These are phyloP conservation scores for Ischnus inquisitorius DNA, from an alignment of 2,888 invertebrate species.

Conservation along the genomic window DNA sequence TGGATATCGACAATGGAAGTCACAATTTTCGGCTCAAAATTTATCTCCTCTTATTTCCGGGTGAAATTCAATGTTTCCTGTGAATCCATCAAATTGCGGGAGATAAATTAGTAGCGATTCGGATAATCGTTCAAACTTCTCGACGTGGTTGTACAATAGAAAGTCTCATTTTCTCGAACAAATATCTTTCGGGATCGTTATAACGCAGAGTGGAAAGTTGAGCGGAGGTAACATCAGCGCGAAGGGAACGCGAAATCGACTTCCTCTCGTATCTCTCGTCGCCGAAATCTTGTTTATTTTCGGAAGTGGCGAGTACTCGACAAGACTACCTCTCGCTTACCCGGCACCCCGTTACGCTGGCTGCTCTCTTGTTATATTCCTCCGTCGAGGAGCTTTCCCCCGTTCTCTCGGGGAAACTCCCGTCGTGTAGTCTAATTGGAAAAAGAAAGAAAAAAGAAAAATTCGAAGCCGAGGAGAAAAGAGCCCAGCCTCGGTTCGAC, in stretches of 20 bases:
- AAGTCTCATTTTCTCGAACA: slow-evolving; percentile 60
- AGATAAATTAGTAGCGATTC: not conserved
- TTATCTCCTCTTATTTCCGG: not conserved
- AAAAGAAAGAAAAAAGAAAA: slow-evolving; percentile 18
- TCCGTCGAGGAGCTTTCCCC: slow-evolving; percentile 26
- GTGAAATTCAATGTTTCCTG: not conserved
- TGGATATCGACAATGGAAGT: not conserved
- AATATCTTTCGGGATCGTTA: slow-evolving; percentile 45
- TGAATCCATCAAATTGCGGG: not conserved
- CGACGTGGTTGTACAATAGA: slow-evolving; percentile 24
- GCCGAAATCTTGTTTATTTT: slow-evolving; percentile 63
- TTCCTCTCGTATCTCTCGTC: slow-evolving; percentile 43
- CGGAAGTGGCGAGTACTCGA: slow-evolving; percentile 62
- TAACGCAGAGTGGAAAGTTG: slow-evolving; percentile 13
- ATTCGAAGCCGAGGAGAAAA: slow-evolving; percentile 25
- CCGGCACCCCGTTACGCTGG: slow-evolving; percentile 44
- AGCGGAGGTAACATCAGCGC: slow-evolving; percentile 21
- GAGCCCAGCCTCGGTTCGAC: not conserved
- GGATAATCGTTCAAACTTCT: not conserved
- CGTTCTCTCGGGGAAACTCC: slow-evolving; percentile 29
- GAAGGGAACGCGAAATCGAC: slow-evolving; percentile 17
- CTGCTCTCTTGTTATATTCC: slow-evolving; percentile 57
- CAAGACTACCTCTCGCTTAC: slow-evolving; percentile 29
- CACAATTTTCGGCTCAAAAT: not conserved
- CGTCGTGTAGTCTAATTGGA: slow-evolving; percentile 59